Base-by-base conservation (phyloP, 2,113 vertebrate genomes). In the Tretioscincus oriximinensis region DNA sequence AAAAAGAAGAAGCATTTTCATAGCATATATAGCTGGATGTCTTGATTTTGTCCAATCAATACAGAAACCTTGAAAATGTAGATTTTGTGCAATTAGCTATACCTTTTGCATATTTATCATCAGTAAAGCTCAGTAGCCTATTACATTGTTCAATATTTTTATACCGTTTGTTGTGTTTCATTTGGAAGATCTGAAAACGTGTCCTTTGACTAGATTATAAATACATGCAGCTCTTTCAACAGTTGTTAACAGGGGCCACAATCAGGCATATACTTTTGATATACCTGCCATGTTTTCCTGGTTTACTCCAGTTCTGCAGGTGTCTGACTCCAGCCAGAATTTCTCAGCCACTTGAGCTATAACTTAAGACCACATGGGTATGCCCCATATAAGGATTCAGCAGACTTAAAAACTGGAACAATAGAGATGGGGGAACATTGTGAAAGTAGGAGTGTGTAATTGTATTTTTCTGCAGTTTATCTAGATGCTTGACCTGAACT, bases 371-470 rank as follows among this genome's bases (percentile, higher is more conserved):
- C 29, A 35, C 28, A 28, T 41, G 29, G 47, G 54, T 49, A 24
- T 31, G 54, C n/a, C n/a, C n/a, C 60, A 51, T 51, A 61, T 49
- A 22, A 31, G 54, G 41, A 5, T 63, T 82, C 21, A 63, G 47
- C 35, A 63, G n/a, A 28, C 58, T 82, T 61, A 35, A 76, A 54
- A 63, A 24, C 28, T 22, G n/a, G 28, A 9, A 6, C 29, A 68
- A 12, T 69, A 35, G 58, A 76, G 61, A 54, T 35, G 58, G 63
- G 63, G 47, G 29, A 70, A 76, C 54, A 29, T 47, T 49, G 5
- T 90, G 87, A 92, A 91, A 88, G 51, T 63, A 82, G 22, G 78
- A 35, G 85, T 93, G 90, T 88, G 73, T 86, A 91, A 86, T 81
- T 72, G 81, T 86, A 85, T 0, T 35, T 80, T 78, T 31, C 20